Conservation (phyloP, 2,888 invertebrate species). For the Athetis lepigone region DNA sequence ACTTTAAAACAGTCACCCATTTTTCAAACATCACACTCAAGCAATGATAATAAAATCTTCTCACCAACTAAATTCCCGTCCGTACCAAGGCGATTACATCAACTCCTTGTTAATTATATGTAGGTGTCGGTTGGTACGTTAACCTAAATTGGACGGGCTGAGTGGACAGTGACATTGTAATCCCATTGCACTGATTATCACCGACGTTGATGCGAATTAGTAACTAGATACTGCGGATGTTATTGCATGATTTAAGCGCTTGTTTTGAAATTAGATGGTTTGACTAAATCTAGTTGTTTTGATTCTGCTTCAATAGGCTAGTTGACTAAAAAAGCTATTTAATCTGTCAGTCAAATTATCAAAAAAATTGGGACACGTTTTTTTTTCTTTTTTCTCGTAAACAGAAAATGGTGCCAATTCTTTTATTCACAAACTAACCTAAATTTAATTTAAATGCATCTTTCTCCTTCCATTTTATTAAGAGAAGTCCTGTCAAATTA, state of each 20-base stretch:
- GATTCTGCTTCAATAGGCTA: too few species aligned
- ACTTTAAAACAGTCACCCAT: too few species aligned
- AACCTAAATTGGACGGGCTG: slow-evolving; percentile 58
- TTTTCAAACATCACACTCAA: too few species aligned
- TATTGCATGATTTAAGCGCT: slow-evolving; percentile 22
- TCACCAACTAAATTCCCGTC: neutral
- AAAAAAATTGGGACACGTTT: too few species aligned
- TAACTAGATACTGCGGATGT: slow-evolving; percentile 27
- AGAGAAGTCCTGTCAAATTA: too few species aligned
- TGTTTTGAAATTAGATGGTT: slow-evolving; percentile 14
- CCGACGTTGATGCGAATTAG: slow-evolving; percentile 60
- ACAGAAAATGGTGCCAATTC: too few species aligned
- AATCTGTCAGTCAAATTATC: too few species aligned
- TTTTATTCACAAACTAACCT: too few species aligned
- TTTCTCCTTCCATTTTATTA: too few species aligned
- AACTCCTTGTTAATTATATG: slow-evolving; percentile 52
- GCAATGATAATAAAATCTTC: neutral
- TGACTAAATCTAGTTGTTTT: neutral
- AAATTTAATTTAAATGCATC: too few species aligned
- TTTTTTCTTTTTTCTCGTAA: too few species aligned
- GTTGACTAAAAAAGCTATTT: too few species aligned
- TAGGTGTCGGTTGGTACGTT: slow-evolving; percentile 51
- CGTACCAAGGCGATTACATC: slow-evolving; percentile 21
- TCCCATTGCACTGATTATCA: slow-evolving; percentile 60
- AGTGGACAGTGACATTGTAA: slow-evolving; percentile 59